A percentile compares a stretch with the other conserved stretches of the same genome.
Evolutionary conservation across 2,797 vertebrate genomes (phyloP).

Genomic region (Gymnoscopelus microlampas): DNA sequence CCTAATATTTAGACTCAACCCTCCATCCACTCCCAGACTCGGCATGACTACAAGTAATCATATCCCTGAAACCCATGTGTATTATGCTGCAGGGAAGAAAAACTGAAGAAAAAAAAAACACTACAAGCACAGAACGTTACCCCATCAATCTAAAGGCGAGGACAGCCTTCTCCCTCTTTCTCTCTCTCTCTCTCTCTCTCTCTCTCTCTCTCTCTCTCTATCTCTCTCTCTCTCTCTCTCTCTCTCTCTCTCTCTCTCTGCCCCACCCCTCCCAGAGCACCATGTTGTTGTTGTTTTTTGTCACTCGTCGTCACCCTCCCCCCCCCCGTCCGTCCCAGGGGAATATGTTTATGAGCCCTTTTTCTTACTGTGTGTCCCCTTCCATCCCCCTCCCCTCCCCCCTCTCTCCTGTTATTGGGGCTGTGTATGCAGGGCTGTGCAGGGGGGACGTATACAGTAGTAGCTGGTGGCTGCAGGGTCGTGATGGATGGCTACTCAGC

Average conservation of each 20-base stretch:
- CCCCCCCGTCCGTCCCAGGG: constrained; percentile 30
- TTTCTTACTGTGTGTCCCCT: constrained; percentile 52
- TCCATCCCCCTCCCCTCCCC: constrained; percentile 13
- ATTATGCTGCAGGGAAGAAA: constrained; percentile 45
- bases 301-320: constrained; percentile 20
- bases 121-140: constrained; percentile 54
- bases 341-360: constrained; percentile 63
- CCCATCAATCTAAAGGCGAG: constrained; percentile 71
- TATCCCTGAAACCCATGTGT: constrained; percentile 57
- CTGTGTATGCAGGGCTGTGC: constrained; percentile 23
- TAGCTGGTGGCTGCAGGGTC: constrained; percentile 41
- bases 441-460: constrained; percentile 20
- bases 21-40: constrained; percentile 59
- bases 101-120: constrained; percentile 50
- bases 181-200: too few relatives aligned
- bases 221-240: background rate
- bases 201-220: background rate
- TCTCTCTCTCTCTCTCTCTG: too few relatives aligned
- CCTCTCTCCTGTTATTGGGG: constrained; percentile 16
- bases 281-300: too few relatives aligned
- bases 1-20: constrained; percentile 72
- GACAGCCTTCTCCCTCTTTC: constrained; percentile 35
- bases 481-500: constrained; percentile 71
- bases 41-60: constrained; percentile 74
- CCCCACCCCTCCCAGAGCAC: too few relatives aligned